Evolutionary conservation across 2,888 invertebrate species (phyloP).

Genomic region (Cheilosia impressa): DNA sequence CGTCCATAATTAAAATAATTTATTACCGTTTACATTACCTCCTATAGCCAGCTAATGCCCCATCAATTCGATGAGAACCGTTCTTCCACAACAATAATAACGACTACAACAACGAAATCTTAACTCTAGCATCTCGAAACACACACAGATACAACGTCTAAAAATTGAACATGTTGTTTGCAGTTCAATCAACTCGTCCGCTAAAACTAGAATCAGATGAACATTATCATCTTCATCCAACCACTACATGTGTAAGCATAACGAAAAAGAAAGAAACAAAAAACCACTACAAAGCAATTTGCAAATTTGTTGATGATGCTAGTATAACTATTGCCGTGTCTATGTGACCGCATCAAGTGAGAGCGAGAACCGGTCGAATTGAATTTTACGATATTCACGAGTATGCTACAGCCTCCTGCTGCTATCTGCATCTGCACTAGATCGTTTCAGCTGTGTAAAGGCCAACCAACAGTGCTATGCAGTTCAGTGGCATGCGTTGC

Average conservation of each 20-base stretch:
- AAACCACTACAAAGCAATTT: conserved; percentile 20
- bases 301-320: conserved; percentile 52
- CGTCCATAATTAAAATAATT: conserved; percentile 70
- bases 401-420: conserved; percentile 50
- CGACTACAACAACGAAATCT: conserved; percentile 8
- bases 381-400: conserved; percentile 67
- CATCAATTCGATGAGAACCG: conserved; percentile 34
- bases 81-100: conserved; percentile 16
- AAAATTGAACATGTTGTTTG: conserved; percentile 70
- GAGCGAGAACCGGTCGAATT: conserved; percentile 62
- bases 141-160: conserved; percentile 35
- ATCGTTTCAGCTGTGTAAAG: conserved; percentile 68
- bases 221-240: conserved; percentile 29
- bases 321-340: conserved; percentile 25
- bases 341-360: conserved; percentile 14
- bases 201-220: conserved; percentile 54
- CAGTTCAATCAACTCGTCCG: conserved; percentile 72
- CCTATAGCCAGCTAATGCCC: not conserved
- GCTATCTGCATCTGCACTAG: conserved; percentile 73
- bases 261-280: conserved; percentile 5
- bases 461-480: conserved; percentile 40
- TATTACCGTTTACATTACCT: conserved; percentile 66
- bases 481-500: conserved; percentile 37
- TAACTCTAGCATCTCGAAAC: not conserved
- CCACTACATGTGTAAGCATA: conserved; percentile 22